phyloP scores from a whole-genome alignment of 2,113 vertebrate species.

The Onychorhynchus coronatus region DNA sequence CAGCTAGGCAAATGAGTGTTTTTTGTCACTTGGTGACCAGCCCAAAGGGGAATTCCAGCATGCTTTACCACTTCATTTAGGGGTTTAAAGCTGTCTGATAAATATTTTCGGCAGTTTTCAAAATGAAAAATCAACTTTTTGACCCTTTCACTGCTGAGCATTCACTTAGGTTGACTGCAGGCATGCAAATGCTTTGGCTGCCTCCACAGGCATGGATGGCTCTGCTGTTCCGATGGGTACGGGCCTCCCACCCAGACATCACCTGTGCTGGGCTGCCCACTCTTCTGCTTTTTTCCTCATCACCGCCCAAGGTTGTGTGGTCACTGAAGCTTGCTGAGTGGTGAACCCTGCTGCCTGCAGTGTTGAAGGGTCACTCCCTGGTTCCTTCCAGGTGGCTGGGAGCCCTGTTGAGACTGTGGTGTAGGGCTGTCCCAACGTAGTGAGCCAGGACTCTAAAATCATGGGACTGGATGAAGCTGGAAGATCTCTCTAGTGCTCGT shows the following conservation, averaged over 20 bases:
- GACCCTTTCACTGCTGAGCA: background rate
- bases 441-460: background rate
- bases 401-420: background rate
- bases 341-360: background rate
- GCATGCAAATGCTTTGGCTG: background rate
- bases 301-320: fast-evolving
- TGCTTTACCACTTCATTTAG: background rate
- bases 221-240: background rate
- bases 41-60: slow-evolving; percentile 23
- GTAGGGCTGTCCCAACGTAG: background rate
- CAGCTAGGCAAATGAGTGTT: slow-evolving; percentile 27
- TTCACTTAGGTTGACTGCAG: background rate
- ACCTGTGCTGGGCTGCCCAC: fast-evolving
- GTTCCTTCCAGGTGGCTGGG: background rate
- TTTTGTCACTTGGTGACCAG: background rate
- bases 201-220: fast-evolving
- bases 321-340: background rate
- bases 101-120: slow-evolving; percentile 1
- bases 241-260: background rate
- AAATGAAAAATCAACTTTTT: background rate
- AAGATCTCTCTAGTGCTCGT: background rate
- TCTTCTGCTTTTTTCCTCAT: background rate
- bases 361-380: background rate
- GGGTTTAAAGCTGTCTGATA: background rate
- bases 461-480: background rate